phyloP scores from a whole-genome alignment of 2,797 vertebrate genomes.

The Hipposideros larvatus region DNA sequence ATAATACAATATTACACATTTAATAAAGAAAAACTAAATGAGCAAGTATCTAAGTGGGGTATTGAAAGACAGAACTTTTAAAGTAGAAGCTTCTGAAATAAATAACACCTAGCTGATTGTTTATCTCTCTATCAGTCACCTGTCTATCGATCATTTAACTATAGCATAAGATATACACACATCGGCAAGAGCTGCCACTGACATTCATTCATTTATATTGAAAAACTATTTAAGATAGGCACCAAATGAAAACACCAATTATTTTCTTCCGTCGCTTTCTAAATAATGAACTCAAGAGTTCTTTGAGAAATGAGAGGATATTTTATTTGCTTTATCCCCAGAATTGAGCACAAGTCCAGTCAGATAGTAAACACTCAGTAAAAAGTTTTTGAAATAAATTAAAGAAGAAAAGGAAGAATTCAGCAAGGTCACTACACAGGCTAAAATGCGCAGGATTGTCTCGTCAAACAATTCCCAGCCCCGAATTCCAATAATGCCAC shows the following conservation, averaged over 20 bases:
- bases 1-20: background rate
- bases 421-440: background rate
- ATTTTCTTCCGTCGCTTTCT: background rate
- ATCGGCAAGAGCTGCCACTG: background rate
- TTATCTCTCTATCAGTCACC: background rate
- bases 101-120: too few relatives aligned
- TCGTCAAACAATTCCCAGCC: background rate
- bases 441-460: background rate
- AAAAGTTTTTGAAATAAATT: background rate
- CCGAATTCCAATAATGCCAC: background rate
- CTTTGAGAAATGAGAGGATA: background rate
- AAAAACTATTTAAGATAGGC: background rate
- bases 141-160: background rate
- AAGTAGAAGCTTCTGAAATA: constrained; percentile 16
- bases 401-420: background rate
- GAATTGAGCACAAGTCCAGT: background rate
- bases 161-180: background rate
- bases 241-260: background rate
- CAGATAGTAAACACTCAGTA: background rate
- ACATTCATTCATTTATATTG: background rate
- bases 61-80: background rate
- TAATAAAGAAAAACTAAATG: background rate
- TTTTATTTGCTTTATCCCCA: background rate
- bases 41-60: background rate
- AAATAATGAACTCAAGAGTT: background rate